Evolutionary conservation across 53 echinoderm and acorn worm genomes (phyloP), one percentile per base, ranked within the genome.

Genomic region (Pentamera pediparva): DNA sequence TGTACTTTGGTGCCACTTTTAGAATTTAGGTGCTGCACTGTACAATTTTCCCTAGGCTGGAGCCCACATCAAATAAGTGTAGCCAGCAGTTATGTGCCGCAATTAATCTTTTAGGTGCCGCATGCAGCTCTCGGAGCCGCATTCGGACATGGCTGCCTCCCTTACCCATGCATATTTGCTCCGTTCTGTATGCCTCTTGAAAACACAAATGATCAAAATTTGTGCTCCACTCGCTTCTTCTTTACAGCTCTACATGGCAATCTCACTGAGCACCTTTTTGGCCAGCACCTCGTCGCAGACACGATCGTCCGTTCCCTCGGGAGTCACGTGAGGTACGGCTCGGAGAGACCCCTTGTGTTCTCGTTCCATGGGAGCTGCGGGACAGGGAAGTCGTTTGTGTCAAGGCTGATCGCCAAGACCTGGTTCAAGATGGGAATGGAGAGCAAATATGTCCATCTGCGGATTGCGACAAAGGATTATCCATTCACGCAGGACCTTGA

Each of bases 351-450:
- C 0, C 77, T 95, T 6, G 90, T 90, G 7, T 74, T 95, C 34
- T 95, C 96, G 2, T 95, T 95, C 51, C 96, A 95, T 56, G 96
- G 96, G 4, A 78, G 76, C 27, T 89, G 89, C 0, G 96, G 96
- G 10, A 79, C 82, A 0, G 96, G 96, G 29, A 95, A 95, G 70
- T 90, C 91, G 63, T 85, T 70, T 76, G 96, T 95, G 22, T 64
- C 85, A 10, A 70, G 77, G 31, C 39, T 90, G 13, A 90, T 95
- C 36, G 91, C 88, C 15, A 85, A 85, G 62, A 90, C 83, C 43
- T 69, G 91, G 47, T 95, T 81, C 65, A 83, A 61, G 37, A 24
- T 78, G 10, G 96, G 96, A 53, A 65, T 88, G 77, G 27, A 82
- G 36, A 95, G 96, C 50, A 82, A 88, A 65, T 95, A 48, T 67